These are phyloP conservation scores for Lithophane leautieri DNA, from an alignment of 2,888 invertebrate genomes.

Conservation along the genomic window DNA sequence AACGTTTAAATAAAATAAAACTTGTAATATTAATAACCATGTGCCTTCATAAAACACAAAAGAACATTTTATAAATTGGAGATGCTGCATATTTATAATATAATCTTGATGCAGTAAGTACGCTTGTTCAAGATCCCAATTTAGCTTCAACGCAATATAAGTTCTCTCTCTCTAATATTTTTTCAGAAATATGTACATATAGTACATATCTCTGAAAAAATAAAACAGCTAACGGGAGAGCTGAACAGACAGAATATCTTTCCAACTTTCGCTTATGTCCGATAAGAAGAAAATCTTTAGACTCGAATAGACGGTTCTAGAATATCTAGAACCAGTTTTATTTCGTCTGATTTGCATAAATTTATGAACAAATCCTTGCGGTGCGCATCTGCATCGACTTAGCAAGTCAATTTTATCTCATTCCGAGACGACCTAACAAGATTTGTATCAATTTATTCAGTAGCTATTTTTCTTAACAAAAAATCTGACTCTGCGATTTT, in stretches of 20 bases:
- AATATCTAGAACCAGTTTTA: conserved; percentile 36
- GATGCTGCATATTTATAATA: conserved; percentile 24
- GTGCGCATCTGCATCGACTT: conserved; percentile 47
- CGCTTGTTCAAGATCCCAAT: conserved; percentile 12
- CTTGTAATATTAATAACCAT: neutral
- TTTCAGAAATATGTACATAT: no score
- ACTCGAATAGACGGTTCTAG: conserved; percentile 24
- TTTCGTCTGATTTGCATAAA: conserved; percentile 66
- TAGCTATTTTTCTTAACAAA: conserved; percentile 31
- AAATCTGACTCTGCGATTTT: conserved; percentile 15
- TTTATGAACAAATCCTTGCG: conserved; percentile 59
- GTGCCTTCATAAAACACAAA: conserved; percentile 3
- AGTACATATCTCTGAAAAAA: neutral
- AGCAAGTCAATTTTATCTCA: conserved; percentile 46
- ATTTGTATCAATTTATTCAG: conserved; percentile 52
- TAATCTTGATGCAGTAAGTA: conserved; percentile 9
- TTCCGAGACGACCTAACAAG: conserved; percentile 36
- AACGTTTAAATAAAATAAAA: neutral
- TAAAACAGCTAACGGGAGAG: conserved; percentile 11
- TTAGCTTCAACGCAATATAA: conserved; percentile 8
- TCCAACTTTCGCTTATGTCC: conserved; percentile 12
- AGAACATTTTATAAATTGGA: conserved; percentile 1
- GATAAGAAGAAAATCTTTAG: conserved; percentile 19
- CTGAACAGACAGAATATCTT: conserved; percentile 19
- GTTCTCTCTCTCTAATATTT: no score